A percentile compares a stretch with the other conserved stretches of the same genome.
Conservation (phyloP, 2,888 invertebrate species). For the Kuschelorhynchus macadamiae region DNA sequence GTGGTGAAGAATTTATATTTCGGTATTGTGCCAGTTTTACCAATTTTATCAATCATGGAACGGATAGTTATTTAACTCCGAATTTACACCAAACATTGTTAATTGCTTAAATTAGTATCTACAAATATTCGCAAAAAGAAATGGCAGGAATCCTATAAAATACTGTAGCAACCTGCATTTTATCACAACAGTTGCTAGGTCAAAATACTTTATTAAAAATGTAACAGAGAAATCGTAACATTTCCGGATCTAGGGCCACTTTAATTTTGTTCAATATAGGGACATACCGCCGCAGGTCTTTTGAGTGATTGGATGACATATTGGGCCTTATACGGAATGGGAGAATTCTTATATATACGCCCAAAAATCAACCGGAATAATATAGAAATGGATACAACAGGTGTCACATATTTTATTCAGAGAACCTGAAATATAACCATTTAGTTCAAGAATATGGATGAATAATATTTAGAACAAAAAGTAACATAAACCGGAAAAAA, state of each 20-base stretch:
- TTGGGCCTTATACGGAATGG: background rate
- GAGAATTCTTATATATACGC: background rate
- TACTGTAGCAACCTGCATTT: background rate
- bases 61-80: no score
- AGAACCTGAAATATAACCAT: background rate
- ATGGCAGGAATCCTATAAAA: background rate
- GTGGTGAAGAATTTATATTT: no score
- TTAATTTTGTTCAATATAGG: background rate
- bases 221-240: background rate
- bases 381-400: constrained; percentile 1
- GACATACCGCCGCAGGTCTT: background rate
- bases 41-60: no score
- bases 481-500: no score
- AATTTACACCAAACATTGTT: no score
- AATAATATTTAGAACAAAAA: no score
- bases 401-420: background rate
- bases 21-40: no score
- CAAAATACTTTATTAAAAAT: background rate
- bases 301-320: constrained; percentile 18
- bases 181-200: background rate
- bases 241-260: background rate
- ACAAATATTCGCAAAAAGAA: background rate
- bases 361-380: constrained; percentile 4
- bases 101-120: no score
- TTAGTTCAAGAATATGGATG: background rate